phyloP scores from a whole-genome alignment of 2,888 invertebrate species.

The Conops quadrifasciatus region DNA sequence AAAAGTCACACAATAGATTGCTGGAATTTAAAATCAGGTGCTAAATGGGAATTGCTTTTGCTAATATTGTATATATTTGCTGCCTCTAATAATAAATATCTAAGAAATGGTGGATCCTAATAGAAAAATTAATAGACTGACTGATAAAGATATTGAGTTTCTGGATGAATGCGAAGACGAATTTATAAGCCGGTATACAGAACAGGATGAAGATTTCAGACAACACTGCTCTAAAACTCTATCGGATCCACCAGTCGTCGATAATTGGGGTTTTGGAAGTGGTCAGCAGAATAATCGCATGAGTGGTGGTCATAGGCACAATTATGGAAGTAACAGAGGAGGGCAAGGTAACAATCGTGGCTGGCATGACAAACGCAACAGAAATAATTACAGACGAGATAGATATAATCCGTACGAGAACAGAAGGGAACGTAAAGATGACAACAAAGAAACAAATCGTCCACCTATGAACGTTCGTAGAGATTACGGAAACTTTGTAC shows the following conservation, averaged over 20 bases:
- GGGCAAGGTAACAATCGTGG: conserved; percentile 23
- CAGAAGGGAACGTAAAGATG: conserved; percentile 22
- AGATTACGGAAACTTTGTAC: conserved; percentile 58
- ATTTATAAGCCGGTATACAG: conserved; percentile 71
- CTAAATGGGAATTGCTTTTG: not conserved
- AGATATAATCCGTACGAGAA: conserved; percentile 4
- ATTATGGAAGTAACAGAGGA: conserved; percentile 13
- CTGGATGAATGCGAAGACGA: conserved; percentile 72
- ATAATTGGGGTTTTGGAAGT: conserved; percentile 66
- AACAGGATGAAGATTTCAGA: conserved; percentile 72
- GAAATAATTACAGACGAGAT: conserved; percentile 24
- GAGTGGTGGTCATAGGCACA: conserved; percentile 18
- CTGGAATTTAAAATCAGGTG: not conserved
- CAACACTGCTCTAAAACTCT: conserved; percentile 63
- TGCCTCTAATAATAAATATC: not conserved
- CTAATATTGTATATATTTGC: not conserved
- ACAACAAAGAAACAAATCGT: conserved; percentile 28
- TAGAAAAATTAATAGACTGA: conserved; percentile 66
- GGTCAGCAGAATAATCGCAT: conserved; percentile 27
- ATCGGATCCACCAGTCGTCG: conserved; percentile 70
- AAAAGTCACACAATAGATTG: not conserved
- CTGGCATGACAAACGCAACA: not conserved
- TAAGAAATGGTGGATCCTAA: conserved; percentile 64
- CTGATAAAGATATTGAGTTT: conserved; percentile 70
- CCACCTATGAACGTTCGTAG: conserved; percentile 52